Percentiles rank a stretch among this genome's conserved stretches.
phyloP scores from a whole-genome alignment of 2,888 invertebrate species.

The Cephus pulcher region DNA sequence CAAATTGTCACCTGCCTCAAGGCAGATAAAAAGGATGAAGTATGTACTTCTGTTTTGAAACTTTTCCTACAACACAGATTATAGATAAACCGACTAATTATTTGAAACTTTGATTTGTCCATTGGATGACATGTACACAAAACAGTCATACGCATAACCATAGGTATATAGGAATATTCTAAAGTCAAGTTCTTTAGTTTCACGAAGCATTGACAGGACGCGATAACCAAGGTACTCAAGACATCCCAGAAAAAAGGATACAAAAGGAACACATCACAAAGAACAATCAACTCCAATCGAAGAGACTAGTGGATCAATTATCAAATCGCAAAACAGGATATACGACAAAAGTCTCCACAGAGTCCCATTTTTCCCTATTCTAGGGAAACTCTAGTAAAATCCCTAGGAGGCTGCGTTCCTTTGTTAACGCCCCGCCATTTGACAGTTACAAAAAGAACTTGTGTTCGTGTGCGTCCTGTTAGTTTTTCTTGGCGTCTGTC shows the following conservation, averaged over 20 bases:
- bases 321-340: neutral
- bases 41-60: neutral
- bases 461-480: conserved; percentile 7
- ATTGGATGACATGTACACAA: neutral
- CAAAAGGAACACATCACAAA: neutral
- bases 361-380: neutral
- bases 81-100: neutral
- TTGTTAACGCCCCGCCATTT: conserved; percentile 19
- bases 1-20: neutral
- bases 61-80: neutral
- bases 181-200: neutral
- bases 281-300: neutral
- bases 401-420: conserved; percentile 15
- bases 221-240: neutral
- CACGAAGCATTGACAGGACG: neutral
- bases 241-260: neutral
- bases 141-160: neutral
- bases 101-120: neutral
- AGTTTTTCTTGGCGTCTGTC: neutral
- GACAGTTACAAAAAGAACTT: conserved; percentile 21
- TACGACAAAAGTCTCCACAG: neutral
- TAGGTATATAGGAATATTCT: neutral
- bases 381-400: neutral
- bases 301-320: neutral
- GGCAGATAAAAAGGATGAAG: neutral